phyloP scores from a whole-genome alignment of 2,113 vertebrate genomes.

The Hippocampus mohnikei region DNA sequence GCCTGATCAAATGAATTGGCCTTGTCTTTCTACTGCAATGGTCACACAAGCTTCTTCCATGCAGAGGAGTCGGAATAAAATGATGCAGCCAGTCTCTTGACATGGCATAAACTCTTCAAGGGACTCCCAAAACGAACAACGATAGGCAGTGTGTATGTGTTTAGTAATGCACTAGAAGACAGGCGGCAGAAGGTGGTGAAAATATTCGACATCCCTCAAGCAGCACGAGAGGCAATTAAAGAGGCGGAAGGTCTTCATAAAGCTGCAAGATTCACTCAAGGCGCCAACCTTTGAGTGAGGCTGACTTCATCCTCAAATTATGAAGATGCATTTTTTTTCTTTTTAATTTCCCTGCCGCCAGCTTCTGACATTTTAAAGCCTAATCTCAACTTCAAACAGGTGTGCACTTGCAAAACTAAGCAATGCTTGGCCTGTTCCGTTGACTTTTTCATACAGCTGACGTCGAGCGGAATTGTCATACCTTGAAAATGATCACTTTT shows the following conservation, averaged over 20 bases:
- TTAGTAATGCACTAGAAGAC: not conserved
- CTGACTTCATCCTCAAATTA: conserved; percentile 40
- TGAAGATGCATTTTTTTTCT: conserved; percentile 46
- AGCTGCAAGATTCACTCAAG: not conserved
- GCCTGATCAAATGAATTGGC: not conserved
- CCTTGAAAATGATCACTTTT: no score
- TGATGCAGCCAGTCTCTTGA: conserved; percentile 29
- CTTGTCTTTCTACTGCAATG: conserved; percentile 11
- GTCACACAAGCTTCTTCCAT: not conserved
- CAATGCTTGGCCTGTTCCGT: not conserved
- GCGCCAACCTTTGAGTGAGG: not conserved
- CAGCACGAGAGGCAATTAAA: not conserved
- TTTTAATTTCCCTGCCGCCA: conserved; percentile 34
- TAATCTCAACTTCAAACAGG: not conserved
- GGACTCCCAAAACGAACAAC: conserved; percentile 29
- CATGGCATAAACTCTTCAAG: conserved; percentile 32
- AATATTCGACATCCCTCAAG: not conserved
- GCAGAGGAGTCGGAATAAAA: not conserved
- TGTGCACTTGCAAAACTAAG: not conserved
- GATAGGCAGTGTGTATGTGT: conserved; percentile 8
- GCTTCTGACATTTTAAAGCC: conserved; percentile 19
- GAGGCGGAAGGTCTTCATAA: conserved; percentile 2
- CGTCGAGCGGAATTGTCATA: no score
- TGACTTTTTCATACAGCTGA: not conserved
- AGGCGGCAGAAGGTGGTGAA: not conserved